A percentile compares a stretch with the other conserved stretches of the same genome.
Conservation (phyloP, 2,888 invertebrate genomes). For the Drosophila nr. fundita region DNA sequence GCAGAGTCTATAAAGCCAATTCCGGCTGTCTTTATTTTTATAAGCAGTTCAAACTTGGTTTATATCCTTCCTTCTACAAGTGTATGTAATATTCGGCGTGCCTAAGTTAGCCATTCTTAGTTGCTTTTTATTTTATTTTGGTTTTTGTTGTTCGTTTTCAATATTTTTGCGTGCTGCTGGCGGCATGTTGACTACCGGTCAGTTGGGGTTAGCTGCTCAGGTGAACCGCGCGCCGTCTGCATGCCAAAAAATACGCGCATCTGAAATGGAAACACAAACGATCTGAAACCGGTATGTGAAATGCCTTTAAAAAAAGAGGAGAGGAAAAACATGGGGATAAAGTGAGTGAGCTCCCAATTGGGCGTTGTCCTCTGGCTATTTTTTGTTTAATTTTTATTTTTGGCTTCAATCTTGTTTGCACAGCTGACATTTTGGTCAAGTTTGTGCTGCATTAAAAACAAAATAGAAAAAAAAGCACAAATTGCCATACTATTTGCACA, state of each 20-base stretch:
- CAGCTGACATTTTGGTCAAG: constrained; percentile 77
- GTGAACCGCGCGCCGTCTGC: constrained; percentile 25
- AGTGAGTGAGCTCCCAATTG: constrained; percentile 6
- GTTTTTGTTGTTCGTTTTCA: constrained; percentile 22
- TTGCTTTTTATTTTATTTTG: constrained; percentile 15
- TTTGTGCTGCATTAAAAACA: constrained; percentile 43
- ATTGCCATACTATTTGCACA: constrained; percentile 33
- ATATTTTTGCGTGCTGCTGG: constrained; percentile 42
- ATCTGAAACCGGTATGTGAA: constrained; percentile 67
- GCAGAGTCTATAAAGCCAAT: neutral
- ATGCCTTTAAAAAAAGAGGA: constrained; percentile 7
- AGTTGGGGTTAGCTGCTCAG: constrained; percentile 43
- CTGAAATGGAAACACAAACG: constrained; percentile 71
- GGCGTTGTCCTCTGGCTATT: constrained; percentile 19
- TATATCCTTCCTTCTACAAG: neutral
- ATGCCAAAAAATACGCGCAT: constrained; percentile 26
- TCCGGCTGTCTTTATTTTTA: neutral
- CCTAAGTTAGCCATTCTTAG: neutral
- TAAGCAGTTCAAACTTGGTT: neutral
- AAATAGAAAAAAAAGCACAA: constrained; percentile 8
- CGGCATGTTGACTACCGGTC: constrained; percentile 44
- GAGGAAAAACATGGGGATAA: neutral
- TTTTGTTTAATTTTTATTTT: constrained; percentile 2
- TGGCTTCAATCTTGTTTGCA: constrained; percentile 61
- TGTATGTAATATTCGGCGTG: neutral